Conservation (phyloP, 2,113 vertebrate genomes). For the Pseudorectes ferrugineus region DNA sequence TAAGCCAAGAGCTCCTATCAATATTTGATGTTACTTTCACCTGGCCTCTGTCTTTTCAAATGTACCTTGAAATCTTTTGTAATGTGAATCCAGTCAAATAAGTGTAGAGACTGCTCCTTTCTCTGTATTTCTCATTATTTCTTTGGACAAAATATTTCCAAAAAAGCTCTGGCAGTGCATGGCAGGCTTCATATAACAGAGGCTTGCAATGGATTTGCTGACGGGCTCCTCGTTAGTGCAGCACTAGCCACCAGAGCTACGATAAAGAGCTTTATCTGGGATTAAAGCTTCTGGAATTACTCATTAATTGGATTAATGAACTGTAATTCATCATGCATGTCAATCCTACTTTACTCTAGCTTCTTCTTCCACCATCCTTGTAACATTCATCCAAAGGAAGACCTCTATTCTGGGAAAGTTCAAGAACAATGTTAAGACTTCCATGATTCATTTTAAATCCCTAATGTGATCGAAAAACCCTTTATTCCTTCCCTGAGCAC, state of each 20-base stretch:
- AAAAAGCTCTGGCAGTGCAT: not conserved
- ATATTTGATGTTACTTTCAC: not conserved
- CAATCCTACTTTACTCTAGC: conserved; percentile 40
- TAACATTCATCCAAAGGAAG: conserved; percentile 32
- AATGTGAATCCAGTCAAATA: not conserved
- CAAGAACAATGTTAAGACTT: conserved; percentile 20
- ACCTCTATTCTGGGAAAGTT: conserved; percentile 28
- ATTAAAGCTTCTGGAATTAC: conserved; percentile 66
- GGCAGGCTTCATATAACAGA: not conserved
- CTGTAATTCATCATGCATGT: conserved; percentile 52
- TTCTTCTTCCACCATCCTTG: conserved; percentile 16
- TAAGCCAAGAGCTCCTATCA: not conserved
- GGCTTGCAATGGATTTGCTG: conserved; percentile 43
- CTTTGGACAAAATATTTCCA: not conserved
- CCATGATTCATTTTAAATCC: conserved; percentile 39
- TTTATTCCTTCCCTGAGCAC: not conserved
- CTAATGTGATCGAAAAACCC: conserved; percentile 19
- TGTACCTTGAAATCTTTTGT: not conserved
- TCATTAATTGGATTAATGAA: conserved; percentile 78
- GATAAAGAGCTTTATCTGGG: conserved; percentile 66
- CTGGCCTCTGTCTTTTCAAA: not conserved
- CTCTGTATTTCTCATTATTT: not conserved
- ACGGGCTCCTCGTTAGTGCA: not conserved
- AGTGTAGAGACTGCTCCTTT: not conserved
- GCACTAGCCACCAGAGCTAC: conserved; percentile 20